phyloP scores from a whole-genome alignment of 2,888 invertebrate species.

The Sphaerophoria rueppellii region DNA sequence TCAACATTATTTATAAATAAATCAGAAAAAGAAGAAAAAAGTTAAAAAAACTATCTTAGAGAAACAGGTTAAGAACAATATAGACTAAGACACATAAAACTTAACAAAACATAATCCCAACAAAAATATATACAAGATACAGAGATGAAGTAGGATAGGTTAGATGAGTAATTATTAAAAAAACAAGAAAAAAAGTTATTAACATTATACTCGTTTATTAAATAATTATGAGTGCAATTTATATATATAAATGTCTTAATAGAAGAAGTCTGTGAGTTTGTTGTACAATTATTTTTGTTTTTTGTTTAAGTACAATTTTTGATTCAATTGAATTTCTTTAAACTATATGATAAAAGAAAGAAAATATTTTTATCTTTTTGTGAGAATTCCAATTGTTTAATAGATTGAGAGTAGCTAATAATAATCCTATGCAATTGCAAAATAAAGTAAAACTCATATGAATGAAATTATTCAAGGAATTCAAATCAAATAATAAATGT shows the following conservation, averaged over 20 bases:
- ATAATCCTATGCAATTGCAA: constrained; percentile 63
- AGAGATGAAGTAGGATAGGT: constrained; percentile 62
- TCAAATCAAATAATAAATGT: constrained; percentile 60
- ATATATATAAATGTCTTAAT: constrained; percentile 45
- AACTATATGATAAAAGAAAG: background rate
- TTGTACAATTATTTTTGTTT: constrained; percentile 51
- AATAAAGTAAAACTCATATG: constrained; percentile 45
- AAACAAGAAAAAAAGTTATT: constrained; percentile 46
- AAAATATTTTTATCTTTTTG: constrained; percentile 3
- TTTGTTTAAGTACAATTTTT: constrained; percentile 30
- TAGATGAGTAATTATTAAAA: constrained; percentile 67
- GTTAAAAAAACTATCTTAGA: constrained; percentile 51
- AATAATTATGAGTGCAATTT: constrained; percentile 29
- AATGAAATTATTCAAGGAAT: constrained; percentile 38
- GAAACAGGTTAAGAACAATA: constrained; percentile 42
- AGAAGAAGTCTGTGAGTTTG: constrained; percentile 62
- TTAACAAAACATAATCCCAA: constrained; percentile 61
- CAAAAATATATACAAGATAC: constrained; percentile 63
- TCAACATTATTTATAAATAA: constrained; percentile 46
- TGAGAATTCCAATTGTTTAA: constrained; percentile 38
- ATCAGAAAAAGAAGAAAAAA: constrained; percentile 8
- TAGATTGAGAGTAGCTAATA: constrained; percentile 52
- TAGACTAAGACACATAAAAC: constrained; percentile 59
- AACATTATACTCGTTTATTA: constrained; percentile 50
- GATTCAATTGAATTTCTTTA: constrained; percentile 14